Evolutionary conservation across 1,140 invertebrate species (phyloP).

Genomic region (Caenorhabditis briggsae): DNA sequence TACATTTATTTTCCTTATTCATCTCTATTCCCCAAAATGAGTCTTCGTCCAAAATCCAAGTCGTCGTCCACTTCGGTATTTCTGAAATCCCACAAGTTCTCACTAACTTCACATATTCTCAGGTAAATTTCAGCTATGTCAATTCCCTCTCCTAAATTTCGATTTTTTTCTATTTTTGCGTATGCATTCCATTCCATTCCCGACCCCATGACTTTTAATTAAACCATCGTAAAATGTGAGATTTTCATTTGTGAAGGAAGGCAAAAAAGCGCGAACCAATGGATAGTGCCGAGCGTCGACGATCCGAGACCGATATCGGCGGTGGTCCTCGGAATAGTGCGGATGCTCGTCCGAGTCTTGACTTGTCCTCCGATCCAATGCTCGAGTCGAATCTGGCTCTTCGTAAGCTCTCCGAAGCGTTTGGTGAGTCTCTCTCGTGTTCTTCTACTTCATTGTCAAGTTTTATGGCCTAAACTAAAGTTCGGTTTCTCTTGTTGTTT

Average conservation of each 20-base stretch:
- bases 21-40: slow-evolving; percentile 3
- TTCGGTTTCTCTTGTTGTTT: not conserved
- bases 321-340: slow-evolving; percentile 43
- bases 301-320: slow-evolving; percentile 47
- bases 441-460: slow-evolving; percentile 18
- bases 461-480: slow-evolving; percentile 19
- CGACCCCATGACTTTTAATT: slow-evolving; percentile 16
- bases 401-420: slow-evolving; percentile 65
- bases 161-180: not conserved
- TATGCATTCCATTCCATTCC: not conserved
- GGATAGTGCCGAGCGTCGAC: slow-evolving; percentile 53
- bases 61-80: slow-evolving; percentile 49
- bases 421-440: slow-evolving; percentile 54
- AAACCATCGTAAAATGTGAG: slow-evolving; percentile 48
- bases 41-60: slow-evolving; percentile 32
- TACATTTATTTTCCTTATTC: not conserved
- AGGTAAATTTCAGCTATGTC: not conserved
- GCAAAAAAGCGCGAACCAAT: slow-evolving; percentile 47
- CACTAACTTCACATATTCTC: slow-evolving; percentile 34
- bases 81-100: slow-evolving; percentile 44
- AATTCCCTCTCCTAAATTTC: not conserved
- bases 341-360: slow-evolving; percentile 51
- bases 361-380: slow-evolving; percentile 62
- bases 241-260: slow-evolving; percentile 28
- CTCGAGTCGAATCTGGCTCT: slow-evolving; percentile 64